These are phyloP conservation scores for Drosophila bunnanda DNA, from an alignment of 2,888 invertebrate genomes.

Conservation along the genomic window DNA sequence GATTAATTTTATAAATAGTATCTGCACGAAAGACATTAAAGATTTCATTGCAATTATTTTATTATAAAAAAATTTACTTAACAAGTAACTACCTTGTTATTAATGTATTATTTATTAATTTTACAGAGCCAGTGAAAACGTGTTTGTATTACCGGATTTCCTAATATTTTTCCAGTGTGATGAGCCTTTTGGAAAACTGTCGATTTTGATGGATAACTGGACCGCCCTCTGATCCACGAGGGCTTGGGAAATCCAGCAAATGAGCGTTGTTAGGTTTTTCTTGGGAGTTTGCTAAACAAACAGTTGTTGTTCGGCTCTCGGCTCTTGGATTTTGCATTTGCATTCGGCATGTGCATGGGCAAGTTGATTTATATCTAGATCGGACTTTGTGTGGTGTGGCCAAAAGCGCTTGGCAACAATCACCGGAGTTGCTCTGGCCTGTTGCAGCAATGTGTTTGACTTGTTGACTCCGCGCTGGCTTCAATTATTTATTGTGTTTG, in stretches of 20 bases:
- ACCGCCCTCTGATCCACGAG: conserved; percentile 33
- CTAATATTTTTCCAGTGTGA: conserved; percentile 18
- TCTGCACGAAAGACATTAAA: not conserved
- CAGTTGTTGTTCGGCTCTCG: conserved; percentile 16
- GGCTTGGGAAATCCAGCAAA: conserved; percentile 63
- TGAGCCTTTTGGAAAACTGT: conserved; percentile 14
- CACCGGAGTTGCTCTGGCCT: conserved; percentile 9
- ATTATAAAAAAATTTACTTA: not conserved
- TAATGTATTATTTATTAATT: not conserved
- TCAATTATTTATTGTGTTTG: conserved; percentile 77
- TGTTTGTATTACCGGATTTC: not conserved
- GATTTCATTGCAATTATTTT: not conserved
- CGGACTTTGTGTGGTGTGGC: conserved; percentile 44
- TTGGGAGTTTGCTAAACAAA: conserved; percentile 8
- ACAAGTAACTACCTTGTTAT: not conserved
- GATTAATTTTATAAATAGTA: not conserved
- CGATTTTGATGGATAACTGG: conserved; percentile 32
- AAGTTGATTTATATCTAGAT: conserved; percentile 71
- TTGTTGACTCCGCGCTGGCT: conserved; percentile 73
- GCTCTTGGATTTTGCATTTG: conserved; percentile 31
- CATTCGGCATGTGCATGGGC: conserved; percentile 52
- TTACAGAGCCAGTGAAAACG: too few relatives aligned
- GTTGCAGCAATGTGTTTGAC: conserved; percentile 69
- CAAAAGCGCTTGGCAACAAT: conserved; percentile 59
- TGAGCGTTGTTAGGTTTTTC: conserved; percentile 34